Conservation (phyloP, 2,797 vertebrate genomes). For the Xiphophorus birchmanni region DNA sequence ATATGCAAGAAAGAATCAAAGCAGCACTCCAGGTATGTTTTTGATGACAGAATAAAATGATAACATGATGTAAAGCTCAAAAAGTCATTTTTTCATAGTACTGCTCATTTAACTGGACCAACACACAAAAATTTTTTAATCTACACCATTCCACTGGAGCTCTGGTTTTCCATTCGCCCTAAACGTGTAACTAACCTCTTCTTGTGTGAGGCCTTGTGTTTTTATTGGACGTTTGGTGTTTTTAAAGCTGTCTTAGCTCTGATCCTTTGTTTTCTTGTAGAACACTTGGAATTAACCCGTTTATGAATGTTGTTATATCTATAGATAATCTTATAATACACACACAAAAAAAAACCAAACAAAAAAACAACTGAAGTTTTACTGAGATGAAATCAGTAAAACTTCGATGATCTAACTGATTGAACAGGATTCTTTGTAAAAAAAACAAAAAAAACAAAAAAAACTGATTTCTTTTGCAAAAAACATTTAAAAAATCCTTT, state of each 20-base stretch:
- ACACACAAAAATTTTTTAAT: neutral
- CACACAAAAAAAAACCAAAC: too few relatives aligned
- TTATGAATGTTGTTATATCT: neutral
- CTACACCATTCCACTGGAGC: neutral
- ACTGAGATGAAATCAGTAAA: neutral
- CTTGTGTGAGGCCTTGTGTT: neutral
- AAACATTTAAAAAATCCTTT: neutral
- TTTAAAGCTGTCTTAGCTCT: neutral
- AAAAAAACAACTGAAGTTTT: neutral
- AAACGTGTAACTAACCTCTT: neutral
- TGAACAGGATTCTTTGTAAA: neutral
- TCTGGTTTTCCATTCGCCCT: neutral
- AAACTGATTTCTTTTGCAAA: neutral
- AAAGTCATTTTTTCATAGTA: neutral
- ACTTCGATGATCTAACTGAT: neutral
- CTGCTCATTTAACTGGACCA: neutral
- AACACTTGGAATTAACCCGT: neutral
- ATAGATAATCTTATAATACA: too few relatives aligned
- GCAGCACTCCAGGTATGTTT: too few relatives aligned
- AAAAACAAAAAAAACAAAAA: neutral
- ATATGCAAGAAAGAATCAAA: too few relatives aligned
- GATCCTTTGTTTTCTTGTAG: neutral
- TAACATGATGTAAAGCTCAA: too few relatives aligned
- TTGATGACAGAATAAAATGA: too few relatives aligned
- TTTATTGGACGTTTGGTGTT: neutral